A percentile compares a stretch with the other conserved stretches of the same genome.
phyloP scores from a whole-genome alignment of 2,888 invertebrate genomes.

The Megamerina dolium region DNA sequence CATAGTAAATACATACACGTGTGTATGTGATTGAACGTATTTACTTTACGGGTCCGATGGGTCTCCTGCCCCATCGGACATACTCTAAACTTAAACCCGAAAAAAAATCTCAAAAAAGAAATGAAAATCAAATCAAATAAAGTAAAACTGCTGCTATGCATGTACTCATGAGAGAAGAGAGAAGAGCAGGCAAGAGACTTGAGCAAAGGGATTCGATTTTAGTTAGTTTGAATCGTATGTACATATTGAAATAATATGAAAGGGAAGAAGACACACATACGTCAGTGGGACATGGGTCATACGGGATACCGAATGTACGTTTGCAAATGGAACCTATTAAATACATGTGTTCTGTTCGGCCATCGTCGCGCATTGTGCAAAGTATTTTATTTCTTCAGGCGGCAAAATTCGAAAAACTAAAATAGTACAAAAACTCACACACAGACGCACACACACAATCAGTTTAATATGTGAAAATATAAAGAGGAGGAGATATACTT shows the following conservation, averaged over 20 bases:
- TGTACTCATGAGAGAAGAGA: too few relatives aligned
- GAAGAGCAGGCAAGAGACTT: too few relatives aligned
- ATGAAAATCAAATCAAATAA: too few relatives aligned
- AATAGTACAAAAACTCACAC: conserved; percentile 6
- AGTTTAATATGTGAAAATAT: not conserved
- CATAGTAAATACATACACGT: conserved; percentile 1
- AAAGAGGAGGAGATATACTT: too few relatives aligned
- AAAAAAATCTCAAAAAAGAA: not conserved
- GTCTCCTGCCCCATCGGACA: not conserved
- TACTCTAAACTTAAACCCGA: not conserved
- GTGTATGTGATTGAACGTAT: not conserved
- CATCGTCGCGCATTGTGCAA: conserved; percentile 3
- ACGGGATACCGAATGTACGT: too few relatives aligned
- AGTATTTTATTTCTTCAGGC: conserved; percentile 12
- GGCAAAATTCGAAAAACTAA: conserved; percentile 15
- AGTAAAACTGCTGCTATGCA: too few relatives aligned
- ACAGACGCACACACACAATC: conserved; percentile 1
- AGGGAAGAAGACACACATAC: conserved; percentile 1
- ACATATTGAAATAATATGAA: too few relatives aligned
- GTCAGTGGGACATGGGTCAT: not conserved
- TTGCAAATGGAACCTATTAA: conserved; percentile 18
- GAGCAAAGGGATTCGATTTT: too few relatives aligned
- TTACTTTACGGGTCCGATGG: not conserved
- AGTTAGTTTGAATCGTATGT: too few relatives aligned
- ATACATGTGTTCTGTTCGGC: conserved; percentile 8